Base-by-base conservation (phyloP, 2,888 invertebrate genomes). In the Nebria brevicollis region DNA sequence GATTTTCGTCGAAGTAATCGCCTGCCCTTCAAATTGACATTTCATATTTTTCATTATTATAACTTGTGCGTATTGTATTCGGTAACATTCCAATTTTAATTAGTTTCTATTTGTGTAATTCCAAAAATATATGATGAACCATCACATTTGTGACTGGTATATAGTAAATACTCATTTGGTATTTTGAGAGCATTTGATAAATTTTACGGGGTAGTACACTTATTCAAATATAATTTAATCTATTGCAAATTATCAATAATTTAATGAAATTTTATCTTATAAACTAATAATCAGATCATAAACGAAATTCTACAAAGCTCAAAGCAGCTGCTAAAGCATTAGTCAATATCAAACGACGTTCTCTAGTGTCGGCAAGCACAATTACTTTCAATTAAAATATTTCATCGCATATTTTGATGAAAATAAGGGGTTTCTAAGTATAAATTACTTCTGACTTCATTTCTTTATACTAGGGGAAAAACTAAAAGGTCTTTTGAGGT, bases 341-440 rank as follows among this genome's bases (percentile, higher is more conserved):
- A 34, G 34, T 34, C 34, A 34, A 34, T 34, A 4, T 34, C 34
- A 5, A 34, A 34, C 34, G 34, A 34, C 34, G 34, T 34, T 34
- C 34, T 34, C 34, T 34, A 34, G 34, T 54, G 54, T 54, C 13
- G 4, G 2, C 54, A 54, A 54, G 8, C 54, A 54, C 54, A 54
- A 54, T 54, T 54, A 54, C 54, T 54, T 54, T 54, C 54, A 54
- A 54, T 54, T 54, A 54, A 54, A 54, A 54, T 54, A 54, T 54
- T 54, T 54, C 54, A 54, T 54, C 11, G 54, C 54, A 54, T 54
- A 54, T 13, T 54, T 54, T 54, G 54, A 54, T 54, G 54, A 54
- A 54, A 54, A 54, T 2, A 8, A 13, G 54, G 13, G 7, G 54
- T 8, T 54, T 11, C 54, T 13, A 11, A 43, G 13, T 54, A 54